Evolutionary conservation across 2,888 invertebrate species (phyloP).

Genomic region (Drosophila bunnanda): DNA sequence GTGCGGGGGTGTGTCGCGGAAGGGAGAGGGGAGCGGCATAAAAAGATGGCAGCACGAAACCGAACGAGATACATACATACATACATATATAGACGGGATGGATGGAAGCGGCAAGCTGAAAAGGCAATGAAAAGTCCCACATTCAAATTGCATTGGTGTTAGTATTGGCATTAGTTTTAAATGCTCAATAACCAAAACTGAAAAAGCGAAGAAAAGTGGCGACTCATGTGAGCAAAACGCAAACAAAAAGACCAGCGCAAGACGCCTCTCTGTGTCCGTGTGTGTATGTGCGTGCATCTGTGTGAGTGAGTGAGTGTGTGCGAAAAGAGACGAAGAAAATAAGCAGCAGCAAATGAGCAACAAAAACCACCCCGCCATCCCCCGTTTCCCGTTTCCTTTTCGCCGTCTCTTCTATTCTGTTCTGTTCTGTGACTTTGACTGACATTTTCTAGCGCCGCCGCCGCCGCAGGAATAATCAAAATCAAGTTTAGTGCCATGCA

Average conservation of each 20-base stretch:
- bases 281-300: conserved; percentile 22
- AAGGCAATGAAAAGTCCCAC: conserved; percentile 53
- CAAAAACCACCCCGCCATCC: conserved; percentile 55
- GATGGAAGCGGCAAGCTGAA: conserved; percentile 45
- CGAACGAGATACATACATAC: conserved; percentile 70
- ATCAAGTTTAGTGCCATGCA: conserved; percentile 43
- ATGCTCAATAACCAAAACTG: conserved; percentile 60
- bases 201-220: conserved; percentile 62
- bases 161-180: conserved; percentile 58
- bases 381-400: conserved; percentile 47
- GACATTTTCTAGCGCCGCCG: conserved; percentile 51
- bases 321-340: conserved; percentile 49
- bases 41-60: conserved; percentile 76
- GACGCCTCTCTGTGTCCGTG: conserved; percentile 50
- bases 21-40: conserved; percentile 71
- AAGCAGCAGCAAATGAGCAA: conserved; percentile 47
- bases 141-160: conserved; percentile 54
- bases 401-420: conserved; percentile 33
- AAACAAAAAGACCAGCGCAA: conserved; percentile 72
- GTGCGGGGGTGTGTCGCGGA: conserved; percentile 36
- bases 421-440: conserved; percentile 65
- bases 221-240: conserved; percentile 68
- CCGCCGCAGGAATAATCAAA: conserved; percentile 34
- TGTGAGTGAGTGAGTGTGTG: conserved; percentile 36
- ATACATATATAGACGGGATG: conserved; percentile 28